These are phyloP conservation scores for Dexiosoma caninum DNA, from an alignment of 2,888 invertebrate genomes.

Conservation along the genomic window DNA sequence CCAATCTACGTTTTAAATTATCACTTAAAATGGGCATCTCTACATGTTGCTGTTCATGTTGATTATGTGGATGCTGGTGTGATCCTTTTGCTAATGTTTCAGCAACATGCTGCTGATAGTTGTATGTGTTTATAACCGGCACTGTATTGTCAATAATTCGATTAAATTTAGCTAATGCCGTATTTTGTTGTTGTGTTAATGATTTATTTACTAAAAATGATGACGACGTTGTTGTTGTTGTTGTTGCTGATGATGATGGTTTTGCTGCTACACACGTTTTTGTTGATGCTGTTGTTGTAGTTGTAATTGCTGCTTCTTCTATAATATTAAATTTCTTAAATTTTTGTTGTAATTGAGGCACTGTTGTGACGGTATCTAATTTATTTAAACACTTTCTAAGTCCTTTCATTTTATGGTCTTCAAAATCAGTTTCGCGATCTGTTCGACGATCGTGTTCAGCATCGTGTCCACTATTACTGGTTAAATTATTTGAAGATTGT, in stretches of 20 bases:
- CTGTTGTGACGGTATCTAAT: slow-evolving; percentile 77
- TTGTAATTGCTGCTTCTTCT: slow-evolving; percentile 61
- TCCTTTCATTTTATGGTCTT: slow-evolving; percentile 29
- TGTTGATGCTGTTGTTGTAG: slow-evolving; percentile 65
- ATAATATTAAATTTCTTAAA: slow-evolving; percentile 69
- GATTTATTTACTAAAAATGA: slow-evolving; percentile 58
- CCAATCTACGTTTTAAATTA: slow-evolving; percentile 67
- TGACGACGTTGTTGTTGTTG: slow-evolving; percentile 69
- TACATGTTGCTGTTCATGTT: slow-evolving; percentile 64
- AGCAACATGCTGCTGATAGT: slow-evolving; percentile 67
- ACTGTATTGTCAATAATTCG: slow-evolving; percentile 76
- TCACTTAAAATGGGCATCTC: slow-evolving; percentile 68
- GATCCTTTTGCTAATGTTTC: slow-evolving; percentile 60
- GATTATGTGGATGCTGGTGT: slow-evolving; percentile 62
- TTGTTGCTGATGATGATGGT: slow-evolving; percentile 64
- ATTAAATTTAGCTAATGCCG: slow-evolving; percentile 78
- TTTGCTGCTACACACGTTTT: slow-evolving; percentile 62
- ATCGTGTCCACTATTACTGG: slow-evolving; percentile 39
- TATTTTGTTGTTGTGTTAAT: slow-evolving; percentile 69
- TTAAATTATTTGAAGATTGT: slow-evolving; percentile 25
- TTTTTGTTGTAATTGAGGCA: slow-evolving; percentile 74
- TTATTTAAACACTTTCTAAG: slow-evolving; percentile 65
- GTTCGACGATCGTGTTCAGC: slow-evolving; percentile 29
- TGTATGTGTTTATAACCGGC: slow-evolving; percentile 68
- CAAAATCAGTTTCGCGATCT: slow-evolving; percentile 33